Evolutionary conservation across 2,113 vertebrate species (phyloP).

Genomic region (Acinonyx jubatus): DNA sequence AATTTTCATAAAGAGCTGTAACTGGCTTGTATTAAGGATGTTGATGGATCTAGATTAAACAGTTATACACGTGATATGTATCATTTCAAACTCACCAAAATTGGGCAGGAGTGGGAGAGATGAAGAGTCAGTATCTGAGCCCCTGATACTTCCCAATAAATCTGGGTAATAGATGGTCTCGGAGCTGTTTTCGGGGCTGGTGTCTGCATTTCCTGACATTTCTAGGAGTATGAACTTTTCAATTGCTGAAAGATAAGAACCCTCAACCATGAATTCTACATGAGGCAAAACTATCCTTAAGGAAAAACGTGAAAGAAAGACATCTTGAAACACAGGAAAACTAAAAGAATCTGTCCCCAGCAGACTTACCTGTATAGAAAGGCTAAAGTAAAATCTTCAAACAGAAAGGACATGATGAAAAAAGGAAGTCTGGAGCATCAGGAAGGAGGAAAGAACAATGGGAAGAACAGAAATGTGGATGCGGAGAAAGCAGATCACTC

Average conservation of each 20-base stretch:
- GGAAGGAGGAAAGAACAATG: neutral
- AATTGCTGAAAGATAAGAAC: conserved; percentile 30
- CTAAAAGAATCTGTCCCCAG: neutral
- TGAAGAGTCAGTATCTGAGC: neutral
- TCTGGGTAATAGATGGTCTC: neutral
- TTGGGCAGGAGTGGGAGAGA: neutral
- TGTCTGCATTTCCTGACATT: neutral
- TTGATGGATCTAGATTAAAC: neutral
- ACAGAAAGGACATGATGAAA: conserved; percentile 24
- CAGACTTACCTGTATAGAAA: neutral
- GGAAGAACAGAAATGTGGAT: neutral
- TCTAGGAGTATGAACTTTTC: neutral
- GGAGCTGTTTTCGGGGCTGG: neutral
- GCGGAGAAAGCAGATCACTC: neutral
- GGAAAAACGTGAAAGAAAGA: neutral
- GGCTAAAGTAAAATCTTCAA: conserved; percentile 6
- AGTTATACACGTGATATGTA: neutral
- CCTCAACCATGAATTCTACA: conserved; percentile 15
- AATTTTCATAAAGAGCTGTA: neutral
- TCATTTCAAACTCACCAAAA: conserved; percentile 35
- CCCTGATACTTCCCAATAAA: neutral
- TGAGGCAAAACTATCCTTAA: neutral
- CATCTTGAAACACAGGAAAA: conserved; percentile 37
- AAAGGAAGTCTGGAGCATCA: neutral
- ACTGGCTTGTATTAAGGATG: conserved; percentile 19